Evolutionary conservation across 2,113 vertebrate genomes (phyloP).

Genomic region (Nanorana parkeri): DNA sequence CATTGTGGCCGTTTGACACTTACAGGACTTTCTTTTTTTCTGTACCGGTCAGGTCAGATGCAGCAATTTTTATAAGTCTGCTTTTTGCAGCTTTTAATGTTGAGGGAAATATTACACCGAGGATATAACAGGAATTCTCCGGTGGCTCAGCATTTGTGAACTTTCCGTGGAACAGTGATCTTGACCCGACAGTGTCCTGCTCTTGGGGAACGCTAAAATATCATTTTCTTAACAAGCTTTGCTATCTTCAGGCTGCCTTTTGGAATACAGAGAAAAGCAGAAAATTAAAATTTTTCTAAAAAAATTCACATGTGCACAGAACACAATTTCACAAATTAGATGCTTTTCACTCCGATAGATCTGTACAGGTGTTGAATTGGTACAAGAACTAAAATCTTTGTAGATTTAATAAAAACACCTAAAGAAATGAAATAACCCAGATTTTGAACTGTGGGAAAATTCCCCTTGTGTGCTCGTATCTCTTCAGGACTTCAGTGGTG

Average conservation of each 20-base stretch:
- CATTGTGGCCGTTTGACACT: too few relatives aligned
- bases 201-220: not conserved
- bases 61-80: not conserved
- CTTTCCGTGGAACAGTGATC: conserved; percentile 6
- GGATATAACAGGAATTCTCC: not conserved
- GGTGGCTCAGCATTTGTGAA: not conserved
- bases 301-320: too few relatives aligned
- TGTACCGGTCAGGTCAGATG: not conserved
- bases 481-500: too few relatives aligned
- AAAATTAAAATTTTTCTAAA: not conserved
- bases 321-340: too few relatives aligned
- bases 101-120: not conserved
- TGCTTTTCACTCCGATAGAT: too few relatives aligned
- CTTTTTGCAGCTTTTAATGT: conserved; percentile 34
- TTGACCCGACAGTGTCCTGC: conserved; percentile 11
- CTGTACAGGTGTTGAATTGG: too few relatives aligned
- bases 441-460: too few relatives aligned
- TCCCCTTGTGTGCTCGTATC: too few relatives aligned
- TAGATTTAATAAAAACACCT: too few relatives aligned
- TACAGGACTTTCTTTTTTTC: too few relatives aligned
- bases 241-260: not conserved
- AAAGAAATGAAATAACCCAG: too few relatives aligned
- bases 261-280: not conserved
- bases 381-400: too few relatives aligned
- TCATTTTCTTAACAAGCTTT: not conserved